Base-by-base conservation (phyloP, 2,797 vertebrate genomes). In the Eutrigla gurnardus region DNA sequence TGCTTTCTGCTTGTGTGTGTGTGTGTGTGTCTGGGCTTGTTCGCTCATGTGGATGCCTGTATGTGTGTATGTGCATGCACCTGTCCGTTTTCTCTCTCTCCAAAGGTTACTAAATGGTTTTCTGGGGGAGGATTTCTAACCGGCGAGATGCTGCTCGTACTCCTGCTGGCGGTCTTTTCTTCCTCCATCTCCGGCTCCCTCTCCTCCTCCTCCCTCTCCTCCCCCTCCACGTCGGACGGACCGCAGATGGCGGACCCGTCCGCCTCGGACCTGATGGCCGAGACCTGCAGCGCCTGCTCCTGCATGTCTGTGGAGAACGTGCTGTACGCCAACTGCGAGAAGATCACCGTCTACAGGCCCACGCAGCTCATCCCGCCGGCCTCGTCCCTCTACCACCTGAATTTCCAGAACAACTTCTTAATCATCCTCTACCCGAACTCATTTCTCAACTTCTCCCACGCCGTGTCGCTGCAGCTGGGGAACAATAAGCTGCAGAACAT, bases 401-500 rank as follows among this genome's bases (percentile, higher is more conserved):
- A 99, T 94, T 98, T 99, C 88, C 98, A 99, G 91, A 99, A 98
- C 91, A 99, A 99, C 93, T 95, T 97, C 82, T 93, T 99, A 86
- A 96, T 97, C 87, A 95, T 98, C 78, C 96, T 99, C 7, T 98
- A 98, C 89, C 98, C 98, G 40, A 98, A 98, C 93, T 96, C 97
- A 0, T 99, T 99, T 91, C 94, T 96, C 81, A 99, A 99, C 95
- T 99, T 99, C 93, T 97, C 97, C 83, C 96, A 98, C 8, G 98
- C 98, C 17, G 97, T 99, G 77, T 99, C 98, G 46, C 94, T 99
- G 85, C 97, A 99, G 86, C 94, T 99, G 93, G 98, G 98, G 72
- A 99, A 99, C 94, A 99, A 99, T 93, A 98, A 99, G 84, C 93
- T 99, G 84, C 97, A 99, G 95, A 99, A 97, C 93, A 96, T 99